Base-by-base conservation (phyloP, 2,888 invertebrate genomes). In the Malthinus flaveolus region DNA sequence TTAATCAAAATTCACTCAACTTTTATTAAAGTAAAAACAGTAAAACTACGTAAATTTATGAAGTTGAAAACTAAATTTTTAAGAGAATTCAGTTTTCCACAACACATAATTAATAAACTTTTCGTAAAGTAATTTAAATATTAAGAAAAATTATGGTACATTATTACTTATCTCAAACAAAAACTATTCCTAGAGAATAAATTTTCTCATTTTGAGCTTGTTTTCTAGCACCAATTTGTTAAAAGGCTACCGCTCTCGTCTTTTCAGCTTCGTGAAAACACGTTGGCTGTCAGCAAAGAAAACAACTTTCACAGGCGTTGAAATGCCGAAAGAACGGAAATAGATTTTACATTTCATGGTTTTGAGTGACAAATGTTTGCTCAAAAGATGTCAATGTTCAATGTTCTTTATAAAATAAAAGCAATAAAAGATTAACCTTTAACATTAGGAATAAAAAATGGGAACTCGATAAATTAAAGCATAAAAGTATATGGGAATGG, bases 171-270 rank as follows among this genome's bases (percentile, higher is more conserved):
- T n/a, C n/a, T n/a, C n/a, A n/a, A n/a, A n/a, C n/a, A n/a, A 31
- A 36, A 31, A 36, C 12, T 36, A 23, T 12, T 31, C 36, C 23
- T 51, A 44, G 42, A 15, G 34, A 15, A 51, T 31, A 44, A 51
- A 42, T 51, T 50, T 32, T 7, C 10, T 51, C 37, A 44, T 39
- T 39, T 11, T 9, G 15, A 10, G 32, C 39, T 44, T 51, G 50
- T 51, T 51, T 51, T 51, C 44, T 51, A 39, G 34, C 50, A 51
- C 50, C 50, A 51, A 51, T 51, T 51, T 51, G 50, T 51, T 51
- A 51, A 51, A 51, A 51, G 50, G 50, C 42, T 44, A 44, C 50
- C 7, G 50, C 42, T 51, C 33, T 44, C 50, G 39, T 42, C 50
- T 51, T 33, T 42, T 51, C 15, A 32, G 33, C 33, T 39, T 44